Conservation (phyloP, 1,140 invertebrate genomes). For the Batillaria attramentaria region DNA sequence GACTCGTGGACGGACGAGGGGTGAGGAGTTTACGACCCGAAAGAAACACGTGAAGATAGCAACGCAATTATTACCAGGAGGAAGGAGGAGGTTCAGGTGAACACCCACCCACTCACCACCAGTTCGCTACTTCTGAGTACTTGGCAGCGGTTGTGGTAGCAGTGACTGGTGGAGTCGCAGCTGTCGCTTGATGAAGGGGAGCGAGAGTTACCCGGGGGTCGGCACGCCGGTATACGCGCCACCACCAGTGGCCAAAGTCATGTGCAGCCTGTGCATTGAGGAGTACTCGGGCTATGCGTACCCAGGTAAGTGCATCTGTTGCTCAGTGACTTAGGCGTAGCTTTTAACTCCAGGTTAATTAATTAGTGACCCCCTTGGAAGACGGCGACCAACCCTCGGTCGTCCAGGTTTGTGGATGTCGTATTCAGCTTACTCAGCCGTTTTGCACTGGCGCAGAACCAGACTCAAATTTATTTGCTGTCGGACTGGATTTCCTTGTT, state of each 20-base stretch:
- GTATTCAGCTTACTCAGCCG: no score
- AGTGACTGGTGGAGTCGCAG: background rate
- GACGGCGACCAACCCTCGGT: no score
- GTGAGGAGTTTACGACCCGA: no score
- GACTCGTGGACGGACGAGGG: no score
- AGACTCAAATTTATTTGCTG: no score
- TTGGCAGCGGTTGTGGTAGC: background rate
- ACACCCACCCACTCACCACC: background rate
- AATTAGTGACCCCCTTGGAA: no score
- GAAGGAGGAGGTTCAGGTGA: background rate
- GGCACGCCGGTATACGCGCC: constrained; percentile 19
- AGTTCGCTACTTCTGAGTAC: background rate
- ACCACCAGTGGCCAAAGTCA: constrained; percentile 41
- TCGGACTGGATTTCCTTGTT: no score
- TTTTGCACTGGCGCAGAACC: no score
- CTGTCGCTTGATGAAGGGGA: constrained; percentile 41
- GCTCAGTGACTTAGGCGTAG: background rate
- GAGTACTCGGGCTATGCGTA: constrained; percentile 54
- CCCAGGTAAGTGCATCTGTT: constrained; percentile 21
- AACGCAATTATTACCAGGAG: background rate
- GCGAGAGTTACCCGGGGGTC: constrained; percentile 23
- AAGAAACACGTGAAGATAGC: background rate
- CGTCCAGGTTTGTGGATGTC: no score
- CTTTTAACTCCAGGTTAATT: no score
- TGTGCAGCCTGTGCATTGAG: constrained; percentile 61